These are phyloP conservation scores for Actinernus sp. DNA, from an alignment of 92 coral and sea anemone genomes.

Conservation along the genomic window DNA sequence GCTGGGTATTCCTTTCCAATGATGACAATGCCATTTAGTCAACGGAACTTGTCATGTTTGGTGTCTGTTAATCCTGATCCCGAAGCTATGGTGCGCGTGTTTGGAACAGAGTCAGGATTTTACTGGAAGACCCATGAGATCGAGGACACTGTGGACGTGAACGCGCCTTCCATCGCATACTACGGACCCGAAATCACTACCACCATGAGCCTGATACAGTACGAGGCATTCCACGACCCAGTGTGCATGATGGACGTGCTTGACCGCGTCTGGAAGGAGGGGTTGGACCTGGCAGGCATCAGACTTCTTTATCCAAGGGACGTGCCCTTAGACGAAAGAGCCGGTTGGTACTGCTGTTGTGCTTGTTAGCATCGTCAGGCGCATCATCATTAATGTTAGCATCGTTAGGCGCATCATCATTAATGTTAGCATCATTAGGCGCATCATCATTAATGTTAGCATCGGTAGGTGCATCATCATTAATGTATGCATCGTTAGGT, in stretches of 20 bases:
- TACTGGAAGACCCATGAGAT: constrained; percentile 91
- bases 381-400: too few relatives aligned
- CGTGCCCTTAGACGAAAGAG: constrained; percentile 46
- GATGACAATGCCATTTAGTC: constrained; percentile 38
- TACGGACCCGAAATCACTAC: constrained; percentile 68
- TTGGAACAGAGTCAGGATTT: constrained; percentile 81
- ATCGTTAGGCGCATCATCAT: too few relatives aligned
- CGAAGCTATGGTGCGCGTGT: constrained; percentile 87
- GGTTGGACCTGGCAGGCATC: constrained; percentile 87
- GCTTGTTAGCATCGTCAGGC: too few relatives aligned
- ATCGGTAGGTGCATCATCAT: too few relatives aligned
- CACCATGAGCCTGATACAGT: constrained; percentile 77
- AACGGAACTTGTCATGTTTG: constrained; percentile 73
- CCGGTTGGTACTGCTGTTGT: constrained; percentile 45
- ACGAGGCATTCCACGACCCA: constrained; percentile 76
- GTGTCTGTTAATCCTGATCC: constrained; percentile 84
- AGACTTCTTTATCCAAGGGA: constrained; percentile 54
- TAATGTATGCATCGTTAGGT: too few relatives aligned
- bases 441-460: too few relatives aligned
- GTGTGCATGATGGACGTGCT: constrained; percentile 87
- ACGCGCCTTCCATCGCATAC: constrained; percentile 27
- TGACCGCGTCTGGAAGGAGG: constrained; percentile 76
- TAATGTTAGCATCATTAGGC: too few relatives aligned
- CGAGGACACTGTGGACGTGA: constrained; percentile 35
- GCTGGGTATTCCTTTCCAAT: constrained; percentile 33